phyloP scores from a whole-genome alignment of 2,113 vertebrate species.

The Gila orcuttii region DNA sequence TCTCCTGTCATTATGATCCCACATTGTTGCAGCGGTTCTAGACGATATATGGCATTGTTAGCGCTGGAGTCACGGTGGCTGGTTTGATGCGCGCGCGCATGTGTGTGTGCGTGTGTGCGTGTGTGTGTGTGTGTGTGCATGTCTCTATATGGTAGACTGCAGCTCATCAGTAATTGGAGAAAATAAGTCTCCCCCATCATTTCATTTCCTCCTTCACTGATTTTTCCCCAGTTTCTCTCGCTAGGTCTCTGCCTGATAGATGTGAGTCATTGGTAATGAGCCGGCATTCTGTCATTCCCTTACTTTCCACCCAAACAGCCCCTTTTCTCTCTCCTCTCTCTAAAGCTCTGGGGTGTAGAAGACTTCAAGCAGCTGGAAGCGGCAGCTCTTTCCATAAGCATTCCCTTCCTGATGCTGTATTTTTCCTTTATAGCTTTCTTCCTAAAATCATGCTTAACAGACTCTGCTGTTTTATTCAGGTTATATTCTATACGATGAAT shows the following conservation, averaged over 20 bases:
- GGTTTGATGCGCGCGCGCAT: not conserved
- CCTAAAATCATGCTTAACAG: not conserved
- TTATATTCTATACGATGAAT: not conserved
- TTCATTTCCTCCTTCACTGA: conserved; percentile 44
- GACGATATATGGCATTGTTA: not conserved
- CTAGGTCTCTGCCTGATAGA: conserved; percentile 61
- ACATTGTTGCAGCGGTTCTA: not conserved
- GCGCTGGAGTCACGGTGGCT: not conserved
- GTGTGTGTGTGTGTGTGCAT: not conserved
- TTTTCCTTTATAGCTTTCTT: not conserved
- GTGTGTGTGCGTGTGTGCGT: not conserved
- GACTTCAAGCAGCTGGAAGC: not conserved
- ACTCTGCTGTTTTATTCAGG: not conserved
- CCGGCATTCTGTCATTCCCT: conserved; percentile 17
- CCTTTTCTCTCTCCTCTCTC: too few relatives aligned
- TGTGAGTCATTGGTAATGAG: conserved; percentile 54
- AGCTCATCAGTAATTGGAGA: conserved; percentile 70
- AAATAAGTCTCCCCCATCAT: conserved; percentile 54
- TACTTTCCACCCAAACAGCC: not conserved
- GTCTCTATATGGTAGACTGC: conserved; percentile 48
- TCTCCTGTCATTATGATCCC: conserved; percentile 11
- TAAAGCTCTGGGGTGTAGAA: not conserved
- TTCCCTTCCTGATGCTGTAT: not conserved
- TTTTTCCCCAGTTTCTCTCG: conserved; percentile 43
- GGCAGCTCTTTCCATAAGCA: not conserved